Evolutionary conservation across 2,797 vertebrate species (phyloP).

Genomic region (Myotis vivesi): DNA sequence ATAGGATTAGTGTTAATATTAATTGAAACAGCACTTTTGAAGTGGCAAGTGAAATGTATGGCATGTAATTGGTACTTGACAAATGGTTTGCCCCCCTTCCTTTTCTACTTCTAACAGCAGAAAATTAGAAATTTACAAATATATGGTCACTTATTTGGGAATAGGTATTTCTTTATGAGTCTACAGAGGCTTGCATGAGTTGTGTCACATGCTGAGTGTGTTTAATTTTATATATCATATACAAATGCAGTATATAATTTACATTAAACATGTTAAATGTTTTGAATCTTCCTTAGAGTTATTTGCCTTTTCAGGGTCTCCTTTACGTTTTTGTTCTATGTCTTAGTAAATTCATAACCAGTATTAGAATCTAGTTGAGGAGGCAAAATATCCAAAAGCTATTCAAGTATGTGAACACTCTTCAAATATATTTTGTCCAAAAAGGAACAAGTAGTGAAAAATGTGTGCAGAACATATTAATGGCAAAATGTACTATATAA

Average conservation of each 20-base stretch:
- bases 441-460: not conserved
- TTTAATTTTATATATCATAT: not conserved
- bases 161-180: not conserved
- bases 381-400: not conserved
- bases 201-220: not conserved
- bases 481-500: not conserved
- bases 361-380: not conserved
- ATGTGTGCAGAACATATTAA: not conserved
- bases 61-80: not conserved
- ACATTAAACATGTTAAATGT: not conserved
- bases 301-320: not conserved
- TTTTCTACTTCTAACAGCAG: not conserved
- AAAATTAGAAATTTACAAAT: not conserved
- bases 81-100: not conserved
- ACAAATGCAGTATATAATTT: not conserved
- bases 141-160: not conserved
- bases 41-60: not conserved
- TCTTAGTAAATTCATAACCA: not conserved
- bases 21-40: not conserved
- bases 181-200: not conserved
- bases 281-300: not conserved
- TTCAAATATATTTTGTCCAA: not conserved
- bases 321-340: not conserved
- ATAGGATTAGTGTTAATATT: not conserved
- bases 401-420: not conserved